Evolutionary conservation across 2,888 invertebrate genomes (phyloP).

Genomic region (Yponomeuta malinellus): DNA sequence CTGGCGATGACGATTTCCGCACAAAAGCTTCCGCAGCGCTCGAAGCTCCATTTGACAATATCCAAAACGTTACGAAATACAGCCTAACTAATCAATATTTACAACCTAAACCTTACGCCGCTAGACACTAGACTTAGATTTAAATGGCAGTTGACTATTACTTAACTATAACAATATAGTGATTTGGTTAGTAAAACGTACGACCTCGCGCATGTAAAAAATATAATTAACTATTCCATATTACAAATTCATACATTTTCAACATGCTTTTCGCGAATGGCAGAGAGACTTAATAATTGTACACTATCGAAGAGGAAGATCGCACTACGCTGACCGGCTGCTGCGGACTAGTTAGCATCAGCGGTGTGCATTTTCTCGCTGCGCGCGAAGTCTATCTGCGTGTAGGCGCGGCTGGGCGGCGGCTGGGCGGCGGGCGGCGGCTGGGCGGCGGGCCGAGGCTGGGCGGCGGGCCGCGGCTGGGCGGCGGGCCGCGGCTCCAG

Average conservation of each 20-base stretch:
- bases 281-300: slow-evolving; percentile 13
- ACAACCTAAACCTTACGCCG: slow-evolving; percentile 9
- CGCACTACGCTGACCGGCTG: neutral
- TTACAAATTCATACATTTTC: neutral
- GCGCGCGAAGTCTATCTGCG: slow-evolving; percentile 87
- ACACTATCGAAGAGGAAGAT: slow-evolving; percentile 11
- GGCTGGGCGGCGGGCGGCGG: slow-evolving; percentile 49
- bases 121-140: slow-evolving; percentile 22
- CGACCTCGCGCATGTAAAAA: slow-evolving; percentile 14
- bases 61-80: neutral
- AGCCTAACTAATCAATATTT: slow-evolving; percentile 10
- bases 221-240: slow-evolving; percentile 3
- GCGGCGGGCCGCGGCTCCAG: slow-evolving; percentile 51
- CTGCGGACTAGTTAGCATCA: slow-evolving; percentile 20
- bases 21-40: neutral
- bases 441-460: slow-evolving; percentile 52
- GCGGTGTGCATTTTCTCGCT: slow-evolving; percentile 64
- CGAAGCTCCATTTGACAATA: neutral
- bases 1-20: neutral
- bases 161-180: slow-evolving; percentile 23
- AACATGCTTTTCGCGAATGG: slow-evolving; percentile 13
- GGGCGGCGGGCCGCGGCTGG: slow-evolving; percentile 42
- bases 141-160: slow-evolving; percentile 43
- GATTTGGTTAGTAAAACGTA: slow-evolving; percentile 17
- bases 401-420: slow-evolving; percentile 78